These are phyloP conservation scores for Drosophila prosaltans DNA, from an alignment of 1,140 invertebrate genomes.

Conservation along the genomic window DNA sequence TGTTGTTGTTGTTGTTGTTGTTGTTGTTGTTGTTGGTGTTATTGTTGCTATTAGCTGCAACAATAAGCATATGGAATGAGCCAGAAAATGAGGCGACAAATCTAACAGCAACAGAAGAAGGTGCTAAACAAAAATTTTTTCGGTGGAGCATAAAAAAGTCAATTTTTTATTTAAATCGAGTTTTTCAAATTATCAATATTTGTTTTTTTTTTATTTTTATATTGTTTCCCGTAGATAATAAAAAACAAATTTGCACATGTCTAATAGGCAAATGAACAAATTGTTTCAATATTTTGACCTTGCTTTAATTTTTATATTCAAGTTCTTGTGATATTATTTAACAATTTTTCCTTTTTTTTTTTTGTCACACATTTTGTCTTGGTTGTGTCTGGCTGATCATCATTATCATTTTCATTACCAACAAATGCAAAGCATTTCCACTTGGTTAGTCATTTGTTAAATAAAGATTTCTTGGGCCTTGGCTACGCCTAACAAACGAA, in stretches of 20 bases:
- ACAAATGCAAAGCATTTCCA: conserved; percentile 59
- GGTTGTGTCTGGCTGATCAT: conserved; percentile 57
- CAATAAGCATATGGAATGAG: conserved; percentile 43
- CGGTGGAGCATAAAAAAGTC: conserved; percentile 19
- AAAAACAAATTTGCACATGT: conserved; percentile 48
- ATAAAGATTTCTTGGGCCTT: conserved; percentile 49
- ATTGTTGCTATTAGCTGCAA: conserved; percentile 58
- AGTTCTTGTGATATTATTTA: conserved; percentile 20
- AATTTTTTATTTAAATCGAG: conserved; percentile 42
- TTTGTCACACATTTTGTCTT: conserved; percentile 49
- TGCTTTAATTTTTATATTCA: conserved; percentile 26
- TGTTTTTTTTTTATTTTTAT: background rate
- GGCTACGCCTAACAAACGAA: conserved; percentile 27
- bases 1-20: conserved; percentile 7
- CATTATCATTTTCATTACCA: conserved; percentile 9
- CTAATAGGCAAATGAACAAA: background rate
- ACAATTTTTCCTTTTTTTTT: background rate
- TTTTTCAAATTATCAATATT: conserved; percentile 44
- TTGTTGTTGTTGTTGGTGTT: background rate
- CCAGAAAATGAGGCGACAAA: conserved; percentile 46
- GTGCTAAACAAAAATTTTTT: conserved; percentile 56
- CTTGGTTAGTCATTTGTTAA: conserved; percentile 76
- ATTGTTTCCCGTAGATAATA: conserved; percentile 16
- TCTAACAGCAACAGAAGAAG: conserved; percentile 33
- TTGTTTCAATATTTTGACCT: conserved; percentile 26